Base-by-base conservation (phyloP, 2,888 invertebrate genomes). In the Heteromurus nitidus region DNA sequence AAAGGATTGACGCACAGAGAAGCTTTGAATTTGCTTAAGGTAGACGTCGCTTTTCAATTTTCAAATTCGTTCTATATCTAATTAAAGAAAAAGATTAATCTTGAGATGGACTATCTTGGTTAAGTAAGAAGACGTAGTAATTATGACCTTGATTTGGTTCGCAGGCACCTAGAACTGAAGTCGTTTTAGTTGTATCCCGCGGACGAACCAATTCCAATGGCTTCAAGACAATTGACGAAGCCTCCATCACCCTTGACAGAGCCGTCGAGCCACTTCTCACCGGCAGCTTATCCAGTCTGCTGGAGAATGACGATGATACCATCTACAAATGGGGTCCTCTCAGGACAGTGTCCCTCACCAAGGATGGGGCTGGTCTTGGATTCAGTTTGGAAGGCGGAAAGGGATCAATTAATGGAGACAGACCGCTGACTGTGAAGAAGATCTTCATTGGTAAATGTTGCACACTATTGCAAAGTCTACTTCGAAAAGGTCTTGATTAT, bases 331-430 rank as follows among this genome's bases (percentile, higher is more conserved):
- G 93, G 91, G 90, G 93, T 89, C 90, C 93, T 88, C 86, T 92
- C 89, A 85, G 89, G 73, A 89, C 89, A 60, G 89, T 92, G 58
- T 90, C 91, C n/a, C 89, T 92, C 55, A 88, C 88, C 76, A 94
- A 94, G 89, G 95, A 95, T 88, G 96, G 95, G 82, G 94, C 95
- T 85, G 97, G 97, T 3, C 92, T 98, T 76, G 98, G 98, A 68
- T 97, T 98, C 90, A 96, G 97, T 88, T 92, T 98, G 85, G 97
- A 97, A 88, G 98, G 98, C 70, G 98, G 98, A 65, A 93, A 94
- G 86, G 96, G 95, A 89, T 97, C 97, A 26, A 96, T 96, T 5
- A 91, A 93, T 82, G 98, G 98, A 26, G 96, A 97, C 90, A 92
- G 93, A 88, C 96, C 97, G 62, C 92, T 98, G 84, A 93, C 94